Conservation (phyloP, 2,888 invertebrate genomes). For the Drosophila meridiana region DNA sequence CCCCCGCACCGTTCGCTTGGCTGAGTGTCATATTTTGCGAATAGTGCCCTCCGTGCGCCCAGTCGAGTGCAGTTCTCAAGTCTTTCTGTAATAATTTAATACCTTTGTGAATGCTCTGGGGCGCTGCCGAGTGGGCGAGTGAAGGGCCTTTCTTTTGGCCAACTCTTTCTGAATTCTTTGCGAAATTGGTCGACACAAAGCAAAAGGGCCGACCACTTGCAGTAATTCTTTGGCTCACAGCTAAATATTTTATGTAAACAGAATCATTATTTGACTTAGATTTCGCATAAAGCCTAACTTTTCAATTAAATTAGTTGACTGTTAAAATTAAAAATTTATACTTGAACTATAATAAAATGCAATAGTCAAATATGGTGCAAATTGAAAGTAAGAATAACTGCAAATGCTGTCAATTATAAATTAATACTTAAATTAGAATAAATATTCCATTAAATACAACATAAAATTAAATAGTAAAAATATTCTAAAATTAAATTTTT, state of each 20-base stretch:
- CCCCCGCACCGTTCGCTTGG: neutral
- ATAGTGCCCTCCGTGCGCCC: neutral
- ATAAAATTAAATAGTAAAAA: neutral
- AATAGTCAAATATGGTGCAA: neutral
- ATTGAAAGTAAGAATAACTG: neutral
- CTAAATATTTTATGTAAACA: slow-evolving; percentile 29
- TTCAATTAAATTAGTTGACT: neutral
- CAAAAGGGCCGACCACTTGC: slow-evolving; percentile 27
- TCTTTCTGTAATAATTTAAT: slow-evolving; percentile 69
- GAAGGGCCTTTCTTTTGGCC: slow-evolving; percentile 24
- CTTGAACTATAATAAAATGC: neutral
- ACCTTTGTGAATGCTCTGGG: slow-evolving; percentile 60
- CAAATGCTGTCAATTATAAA: neutral
- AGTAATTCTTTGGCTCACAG: slow-evolving; percentile 19
- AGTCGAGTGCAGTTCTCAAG: slow-evolving; percentile 44
- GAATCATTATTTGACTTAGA: slow-evolving; percentile 19
- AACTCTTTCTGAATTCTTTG: slow-evolving; percentile 49
- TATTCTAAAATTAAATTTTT: neutral
- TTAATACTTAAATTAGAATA: neutral
- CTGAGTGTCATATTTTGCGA: slow-evolving; percentile 47
- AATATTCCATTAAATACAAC: neutral
- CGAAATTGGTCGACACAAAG: slow-evolving; percentile 26
- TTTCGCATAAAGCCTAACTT: neutral
- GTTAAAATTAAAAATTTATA: neutral
- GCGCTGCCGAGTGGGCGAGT: slow-evolving; percentile 34